Conservation (phyloP, 2,888 invertebrate genomes). For the Anodontia alba region DNA sequence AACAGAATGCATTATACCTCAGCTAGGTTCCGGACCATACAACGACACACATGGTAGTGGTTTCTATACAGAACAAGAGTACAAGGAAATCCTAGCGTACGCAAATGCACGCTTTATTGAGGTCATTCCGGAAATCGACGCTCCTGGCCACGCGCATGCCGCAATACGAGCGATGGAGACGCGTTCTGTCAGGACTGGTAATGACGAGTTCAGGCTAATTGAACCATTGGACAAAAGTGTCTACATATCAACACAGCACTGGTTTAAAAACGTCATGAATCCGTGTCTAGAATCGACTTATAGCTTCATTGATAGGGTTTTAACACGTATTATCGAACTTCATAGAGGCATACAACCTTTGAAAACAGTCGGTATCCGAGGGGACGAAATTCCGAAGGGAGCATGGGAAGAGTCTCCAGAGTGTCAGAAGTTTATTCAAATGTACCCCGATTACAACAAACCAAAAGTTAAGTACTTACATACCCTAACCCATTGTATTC, state of each 20-base stretch:
- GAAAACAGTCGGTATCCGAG: constrained; percentile 33
- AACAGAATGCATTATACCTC: constrained; percentile 54
- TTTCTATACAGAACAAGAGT: constrained; percentile 75
- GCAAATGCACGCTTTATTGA: constrained; percentile 74
- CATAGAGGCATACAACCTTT: constrained; percentile 32
- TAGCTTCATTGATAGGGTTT: constrained; percentile 33
- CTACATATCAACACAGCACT: constrained; percentile 60
- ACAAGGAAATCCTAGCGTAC: constrained; percentile 76
- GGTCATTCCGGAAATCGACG: constrained; percentile 80
- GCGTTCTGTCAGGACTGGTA: constrained; percentile 36
- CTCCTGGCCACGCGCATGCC: constrained; percentile 79
- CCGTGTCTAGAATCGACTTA: constrained; percentile 52
- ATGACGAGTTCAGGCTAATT: constrained; percentile 20
- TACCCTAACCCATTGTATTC: no score
- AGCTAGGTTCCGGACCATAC: constrained; percentile 58
- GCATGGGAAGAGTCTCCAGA: constrained; percentile 60
- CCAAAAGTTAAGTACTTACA: neutral
- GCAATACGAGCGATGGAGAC: constrained; percentile 77
- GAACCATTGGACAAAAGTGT: constrained; percentile 49
- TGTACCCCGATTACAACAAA: neutral
- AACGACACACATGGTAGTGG: constrained; percentile 54
- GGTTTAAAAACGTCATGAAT: constrained; percentile 65
- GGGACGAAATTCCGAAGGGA: constrained; percentile 45
- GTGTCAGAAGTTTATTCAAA: constrained; percentile 24
- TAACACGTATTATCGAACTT: constrained; percentile 33